Evolutionary conservation across 2,888 invertebrate genomes (phyloP), one percentile per base, ranked within the genome.

Genomic region (Eupithecia insigniata): DNA sequence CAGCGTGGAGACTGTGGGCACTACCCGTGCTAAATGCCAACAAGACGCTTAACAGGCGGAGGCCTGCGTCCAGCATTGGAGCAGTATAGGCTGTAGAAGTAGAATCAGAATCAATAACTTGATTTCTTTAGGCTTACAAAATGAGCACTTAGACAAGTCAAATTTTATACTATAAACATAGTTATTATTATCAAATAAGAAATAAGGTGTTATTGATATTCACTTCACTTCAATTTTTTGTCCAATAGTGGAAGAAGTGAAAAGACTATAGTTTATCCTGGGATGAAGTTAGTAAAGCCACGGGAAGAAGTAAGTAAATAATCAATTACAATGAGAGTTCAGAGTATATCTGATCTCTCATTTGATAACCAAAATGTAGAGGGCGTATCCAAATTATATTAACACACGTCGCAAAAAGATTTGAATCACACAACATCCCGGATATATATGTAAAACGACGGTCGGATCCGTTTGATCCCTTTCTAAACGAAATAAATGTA

Each of bases 381-480:
- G 3, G 22, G 51, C 6, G 10, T 12, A 55, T 51, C 22, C 12
- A 51, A 12, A 26, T 26, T 26, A 34, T 1, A 62, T 30, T 34
- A n/a, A 34, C 34, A 34, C 6, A 62, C 10, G 61, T 62, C 61
- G 34, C n/a, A 10, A 34, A 62, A 62, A 32, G 55, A 61, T 12
- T 26, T 26, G 62, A 68, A 70, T 62, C 71, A 36, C n/a, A 46
- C 61, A 71, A 69, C 68, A 36, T n/a, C 36, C 61, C 62, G 39
- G 66, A 73, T 68, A 69, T 70, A n/a, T n/a, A n/a, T n/a, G n/a
- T n/a, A 74, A 71, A 73, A 73, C 65, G 68, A 32, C 65, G 46
- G 46, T 46, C 36, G 34, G 64, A 61, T 65, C 34, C 51, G 69
- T 78, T 78, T 76, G 74, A 78, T 78, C 76, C 78, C 70, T 67